phyloP scores from a whole-genome alignment of 1,140 invertebrate genomes.

The Bombus fervidus region DNA sequence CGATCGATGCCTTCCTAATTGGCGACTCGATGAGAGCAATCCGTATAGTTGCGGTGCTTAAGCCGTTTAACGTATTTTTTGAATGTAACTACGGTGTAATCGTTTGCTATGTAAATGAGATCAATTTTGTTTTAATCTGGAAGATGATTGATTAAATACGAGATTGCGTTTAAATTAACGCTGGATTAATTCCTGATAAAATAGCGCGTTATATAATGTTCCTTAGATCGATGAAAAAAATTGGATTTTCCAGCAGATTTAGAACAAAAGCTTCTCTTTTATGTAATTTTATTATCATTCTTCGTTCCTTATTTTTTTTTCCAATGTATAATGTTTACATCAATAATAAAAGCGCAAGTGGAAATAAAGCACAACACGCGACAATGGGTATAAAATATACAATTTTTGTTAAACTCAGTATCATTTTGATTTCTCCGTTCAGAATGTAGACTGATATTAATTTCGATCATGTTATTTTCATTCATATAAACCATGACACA shows the following conservation, averaged over 20 bases:
- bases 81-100: background rate
- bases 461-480: background rate
- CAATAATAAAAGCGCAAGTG: background rate
- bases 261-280: background rate
- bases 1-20: background rate
- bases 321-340: too few species aligned
- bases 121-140: background rate
- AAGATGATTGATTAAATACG: background rate
- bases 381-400: background rate
- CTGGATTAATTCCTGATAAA: background rate
- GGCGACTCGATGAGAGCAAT: background rate
- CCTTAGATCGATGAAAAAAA: background rate
- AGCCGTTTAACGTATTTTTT: background rate
- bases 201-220: background rate
- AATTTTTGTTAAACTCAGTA: background rate
- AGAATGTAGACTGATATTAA: background rate
- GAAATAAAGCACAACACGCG: background rate
- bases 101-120: conserved; percentile 2
- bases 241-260: background rate
- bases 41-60: background rate
- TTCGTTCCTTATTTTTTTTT: background rate
- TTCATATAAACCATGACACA: background rate
- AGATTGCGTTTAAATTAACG: background rate
- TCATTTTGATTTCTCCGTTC: background rate
- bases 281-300: background rate